Conservation (phyloP, 2,888 invertebrate species). For the Cephus runcator region DNA sequence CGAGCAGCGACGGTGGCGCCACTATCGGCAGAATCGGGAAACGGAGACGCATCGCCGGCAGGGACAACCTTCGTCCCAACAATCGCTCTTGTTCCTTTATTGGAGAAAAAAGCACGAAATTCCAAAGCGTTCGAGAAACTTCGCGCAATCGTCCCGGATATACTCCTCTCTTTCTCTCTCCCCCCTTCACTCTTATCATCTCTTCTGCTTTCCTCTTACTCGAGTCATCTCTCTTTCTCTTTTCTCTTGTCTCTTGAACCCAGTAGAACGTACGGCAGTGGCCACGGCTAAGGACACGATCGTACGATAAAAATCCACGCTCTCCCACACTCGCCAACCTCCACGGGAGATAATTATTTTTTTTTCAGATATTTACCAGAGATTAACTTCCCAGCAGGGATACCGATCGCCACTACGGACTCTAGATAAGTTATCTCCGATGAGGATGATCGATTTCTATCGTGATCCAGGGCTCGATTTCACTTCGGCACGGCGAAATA, state of each 20-base stretch:
- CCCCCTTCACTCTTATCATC: background rate
- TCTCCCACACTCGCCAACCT: background rate
- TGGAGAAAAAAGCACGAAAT: background rate
- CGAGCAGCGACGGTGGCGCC: background rate
- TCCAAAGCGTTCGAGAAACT: background rate
- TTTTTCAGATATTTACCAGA: background rate
- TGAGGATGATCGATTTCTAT: background rate
- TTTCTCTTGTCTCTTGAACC: constrained; percentile 15
- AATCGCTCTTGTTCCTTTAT: background rate
- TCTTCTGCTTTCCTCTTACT: background rate
- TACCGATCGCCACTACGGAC: background rate
- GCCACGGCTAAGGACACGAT: constrained; percentile 7
- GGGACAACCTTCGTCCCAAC: background rate
- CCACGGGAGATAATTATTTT: background rate
- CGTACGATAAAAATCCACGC: constrained; percentile 3
- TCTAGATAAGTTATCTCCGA: background rate
- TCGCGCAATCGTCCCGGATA: background rate
- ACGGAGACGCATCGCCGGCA: background rate
- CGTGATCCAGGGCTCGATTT: background rate
- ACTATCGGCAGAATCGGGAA: background rate
- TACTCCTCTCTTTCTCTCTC: background rate
- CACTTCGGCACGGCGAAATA: background rate
- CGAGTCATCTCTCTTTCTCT: constrained; percentile 12
- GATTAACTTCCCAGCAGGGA: background rate
- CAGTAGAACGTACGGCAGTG: constrained; percentile 13